phyloP scores from a whole-genome alignment of 2,113 vertebrate genomes.

The Microcebus ravelobensis region DNA sequence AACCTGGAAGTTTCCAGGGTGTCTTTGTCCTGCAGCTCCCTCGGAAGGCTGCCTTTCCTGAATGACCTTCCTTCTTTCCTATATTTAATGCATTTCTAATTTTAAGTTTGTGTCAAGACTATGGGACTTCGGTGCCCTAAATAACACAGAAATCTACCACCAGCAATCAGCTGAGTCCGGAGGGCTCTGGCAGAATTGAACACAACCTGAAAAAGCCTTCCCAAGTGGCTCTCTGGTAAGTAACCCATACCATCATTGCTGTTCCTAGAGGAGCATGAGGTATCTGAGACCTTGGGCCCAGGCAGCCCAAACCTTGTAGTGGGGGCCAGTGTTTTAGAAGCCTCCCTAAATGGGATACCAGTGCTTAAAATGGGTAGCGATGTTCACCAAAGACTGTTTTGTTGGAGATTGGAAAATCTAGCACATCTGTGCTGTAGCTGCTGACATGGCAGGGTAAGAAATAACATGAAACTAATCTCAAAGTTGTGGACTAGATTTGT shows the following conservation, averaged over 20 bases:
- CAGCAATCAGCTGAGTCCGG: conserved; percentile 70
- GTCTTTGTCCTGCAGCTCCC: conserved; percentile 63
- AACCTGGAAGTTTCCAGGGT: conserved; percentile 70
- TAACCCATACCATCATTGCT: not conserved
- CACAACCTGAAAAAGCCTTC: conserved; percentile 60
- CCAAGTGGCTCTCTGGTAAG: conserved; percentile 12
- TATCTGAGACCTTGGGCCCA: not conserved
- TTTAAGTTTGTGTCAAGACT: conserved; percentile 78
- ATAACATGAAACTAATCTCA: not conserved
- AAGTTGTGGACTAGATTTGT: not conserved
- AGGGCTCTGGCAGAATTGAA: conserved; percentile 66
- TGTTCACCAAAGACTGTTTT: not conserved
- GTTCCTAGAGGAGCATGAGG: not conserved
- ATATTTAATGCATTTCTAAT: conserved; percentile 77
- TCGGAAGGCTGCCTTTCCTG: conserved; percentile 63
- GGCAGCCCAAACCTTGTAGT: not conserved
- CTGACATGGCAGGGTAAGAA: conserved; percentile 36
- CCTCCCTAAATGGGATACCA: not conserved
- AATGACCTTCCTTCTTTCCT: conserved; percentile 71
- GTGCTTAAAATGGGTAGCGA: not conserved
- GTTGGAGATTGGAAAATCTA: not conserved
- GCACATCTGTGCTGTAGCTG: conserved; percentile 1
- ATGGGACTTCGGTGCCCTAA: conserved; percentile 78
- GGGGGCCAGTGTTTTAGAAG: not conserved
- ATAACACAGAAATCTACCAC: conserved; percentile 78